Evolutionary conservation across 2,113 vertebrate species (phyloP).

Genomic region (Labeo rohita): DNA sequence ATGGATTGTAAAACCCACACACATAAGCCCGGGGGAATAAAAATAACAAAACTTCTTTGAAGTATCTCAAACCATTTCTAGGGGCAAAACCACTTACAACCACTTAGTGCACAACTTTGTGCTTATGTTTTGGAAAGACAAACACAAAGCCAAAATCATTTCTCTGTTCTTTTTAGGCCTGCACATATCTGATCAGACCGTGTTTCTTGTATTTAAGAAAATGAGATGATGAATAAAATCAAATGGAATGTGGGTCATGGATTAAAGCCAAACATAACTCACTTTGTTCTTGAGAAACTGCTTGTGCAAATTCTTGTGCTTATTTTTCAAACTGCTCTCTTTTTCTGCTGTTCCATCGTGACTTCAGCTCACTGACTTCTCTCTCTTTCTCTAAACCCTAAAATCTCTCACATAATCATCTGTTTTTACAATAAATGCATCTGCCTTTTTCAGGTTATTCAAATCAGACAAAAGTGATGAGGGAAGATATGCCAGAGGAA

Average conservation of each 20-base stretch:
- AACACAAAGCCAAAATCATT: not conserved
- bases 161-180: not conserved
- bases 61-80: not conserved
- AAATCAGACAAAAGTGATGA: not conserved
- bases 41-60: not conserved
- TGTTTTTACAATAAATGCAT: not conserved
- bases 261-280: conserved; percentile 35
- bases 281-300: not conserved
- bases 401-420: not conserved
- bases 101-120: too few species aligned
- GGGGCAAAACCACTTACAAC: not conserved
- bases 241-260: conserved; percentile 43
- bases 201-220: conserved; percentile 28
- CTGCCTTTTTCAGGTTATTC: not conserved
- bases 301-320: conserved; percentile 3
- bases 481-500: conserved; percentile 9
- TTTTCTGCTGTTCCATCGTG: not conserved
- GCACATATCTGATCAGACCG: not conserved
- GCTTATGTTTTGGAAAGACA: not conserved
- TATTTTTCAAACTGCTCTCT: not conserved
- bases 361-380: not conserved
- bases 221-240: conserved; percentile 50
- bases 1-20: not conserved
- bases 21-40: not conserved
- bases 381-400: not conserved